Evolutionary conservation across 2,888 invertebrate species (phyloP), one percentile per base, ranked within the genome.

Genomic region (Penaeus monodon): DNA sequence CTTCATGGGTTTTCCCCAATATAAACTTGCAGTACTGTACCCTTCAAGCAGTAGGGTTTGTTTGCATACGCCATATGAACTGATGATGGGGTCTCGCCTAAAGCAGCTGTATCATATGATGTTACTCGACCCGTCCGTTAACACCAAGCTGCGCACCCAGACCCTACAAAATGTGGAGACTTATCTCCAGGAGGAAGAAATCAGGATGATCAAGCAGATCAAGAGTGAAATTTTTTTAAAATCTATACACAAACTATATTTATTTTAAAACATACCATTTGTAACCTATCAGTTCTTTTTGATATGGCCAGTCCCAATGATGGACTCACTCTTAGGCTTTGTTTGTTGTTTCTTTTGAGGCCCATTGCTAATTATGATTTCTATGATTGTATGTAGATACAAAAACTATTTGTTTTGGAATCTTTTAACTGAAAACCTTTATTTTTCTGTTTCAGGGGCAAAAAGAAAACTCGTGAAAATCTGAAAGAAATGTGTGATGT

Each of bases 401-500:
- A 33, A 20, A 79, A 74, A 86, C 29, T 80, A 65, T 73, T 63
- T 80, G 0, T 80, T 87, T 84, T 63, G 38, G 33, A 33, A 14
- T n/a, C 22, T 44, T 84, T 20, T 57, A 44, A 44, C 57, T 57
- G 2, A 17, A 44, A 57, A 57, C 10, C 14, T 57, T 77, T 70
- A 81, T 88, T 88, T 80, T 81, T 91, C 90, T 76, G 65, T 63
- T 65, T 33, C 92, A 96, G 97, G 98, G 98, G 95, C 96, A 83
- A 97, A 96, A 92, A 96, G 91, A 96, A 97, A 27, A 97, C 98
- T 92, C 95, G 96, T 91, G 99, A 99, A 93, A 98, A 99, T 93
- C 94, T 99, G 88, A 99, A 99, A 92, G 99, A 99, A 93, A 99
- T 99, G 99, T 98, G 98, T 84, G 98, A 99, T 93, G 96, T 99